Base-by-base conservation (phyloP, 1,140 invertebrate genomes). In the Tribolium madens region DNA sequence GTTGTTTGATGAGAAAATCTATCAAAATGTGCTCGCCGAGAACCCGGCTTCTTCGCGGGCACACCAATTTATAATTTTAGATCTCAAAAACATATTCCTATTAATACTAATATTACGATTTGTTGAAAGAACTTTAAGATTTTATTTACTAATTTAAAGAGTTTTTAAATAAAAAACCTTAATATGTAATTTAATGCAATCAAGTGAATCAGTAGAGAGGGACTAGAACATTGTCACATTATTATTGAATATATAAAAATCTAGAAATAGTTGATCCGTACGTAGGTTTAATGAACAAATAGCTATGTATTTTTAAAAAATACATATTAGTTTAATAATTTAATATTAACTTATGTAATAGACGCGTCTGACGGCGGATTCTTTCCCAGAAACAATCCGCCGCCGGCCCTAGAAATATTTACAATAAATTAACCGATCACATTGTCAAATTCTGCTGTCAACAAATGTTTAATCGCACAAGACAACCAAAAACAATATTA, bases 191-290 rank as follows among this genome's bases (percentile, higher is more conserved):
- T 75, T 74, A 76, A 81, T 82, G 77, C 81, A 82, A 82, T 82
- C 81, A 82, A 79, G 72, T 60, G 71, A 73, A 81, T 81, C 78
- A 78, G 80, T 81, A 83, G 81, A 73, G 50, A 77, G 74, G 77
- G 75, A 74, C 72, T 79, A 79, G 76, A 75, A 79, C 33, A 81
- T 82, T 78, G 80, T 82, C 80, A 83, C 78, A 83, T 83, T 83
- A 83, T 81, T 82, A 81, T 81, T 82, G 76, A 83, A 81, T 79
- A 79, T 78, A 83, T 78, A 81, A 83, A 42, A 83, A 80, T 80
- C 80, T 78, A 78, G 78, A 73, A 79, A 82, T 84, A 84, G 81
- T 83, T 84, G 81, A 84, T 73, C 81, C 80, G 80, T 84, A 81
- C 52, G 77, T 83, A 83, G 81, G 78, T 83, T 83, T 81, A 81